Evolutionary conservation across 2,797 vertebrate species (phyloP), one percentile per base, ranked within the genome.

Genomic region (Sebastolobus alascanus): DNA sequence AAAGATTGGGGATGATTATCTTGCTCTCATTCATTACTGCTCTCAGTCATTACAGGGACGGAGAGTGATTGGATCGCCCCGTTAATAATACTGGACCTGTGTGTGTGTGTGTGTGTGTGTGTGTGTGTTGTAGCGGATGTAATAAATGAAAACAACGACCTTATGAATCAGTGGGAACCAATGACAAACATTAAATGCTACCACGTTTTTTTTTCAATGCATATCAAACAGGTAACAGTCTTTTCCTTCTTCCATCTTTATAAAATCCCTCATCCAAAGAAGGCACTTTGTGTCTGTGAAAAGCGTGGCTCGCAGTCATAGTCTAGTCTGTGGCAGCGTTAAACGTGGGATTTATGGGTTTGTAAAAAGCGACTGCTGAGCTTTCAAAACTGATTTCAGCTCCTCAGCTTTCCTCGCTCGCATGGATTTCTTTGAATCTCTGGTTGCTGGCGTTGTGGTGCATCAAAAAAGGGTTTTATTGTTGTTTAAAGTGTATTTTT

Each of bases 321-420:
- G 80, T 83, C 73, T 77, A 40, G 63, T 84, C 75, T 72, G 68
- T 56, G 70, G 67, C 55, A 10, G 65, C 12, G 2, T 87, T 90
- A 82, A 88, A 88, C 22, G 5, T 64, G 35, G 68, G 77, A 88
- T 90, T 90, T 86, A 87, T 81, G 59, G 38, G 63, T 83, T 69
- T 71, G 77, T 65, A 74, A 82, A 68, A 72, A 88, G 68, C 20
- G 8, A 80, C 63, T 78, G 83, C 85, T 87, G 85, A 82, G 84
- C 81, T 89, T 87, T 90, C 69, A 78, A 78, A 91, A 87, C 43
- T 27, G 71, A 84, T 84, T 90, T 75, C 55, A 29, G 78, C 75
- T 76, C 68, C 56, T 61, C 22, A 20, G 78, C 78, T 82, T 80
- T 75, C 63, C 71, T 74, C 2, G 50, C 76, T 60, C 27, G 8